These are phyloP conservation scores for Sternotherus odoratus DNA, from an alignment of 2,797 vertebrate species.

Conservation along the genomic window DNA sequence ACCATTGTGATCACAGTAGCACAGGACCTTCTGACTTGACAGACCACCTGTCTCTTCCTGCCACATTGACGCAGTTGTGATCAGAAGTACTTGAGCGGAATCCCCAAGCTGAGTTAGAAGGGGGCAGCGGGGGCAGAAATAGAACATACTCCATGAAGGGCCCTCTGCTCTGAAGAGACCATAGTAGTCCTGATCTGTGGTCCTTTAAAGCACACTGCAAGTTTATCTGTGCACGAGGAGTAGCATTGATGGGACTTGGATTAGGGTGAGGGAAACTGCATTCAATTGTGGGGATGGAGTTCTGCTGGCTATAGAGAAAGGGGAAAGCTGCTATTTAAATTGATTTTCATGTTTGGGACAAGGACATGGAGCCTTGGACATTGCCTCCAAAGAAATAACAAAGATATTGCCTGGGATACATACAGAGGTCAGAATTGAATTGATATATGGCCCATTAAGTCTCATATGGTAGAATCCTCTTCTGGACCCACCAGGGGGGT, in stretches of 20 bases:
- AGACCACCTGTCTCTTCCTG: background rate
- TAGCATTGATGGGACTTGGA: conserved; percentile 23
- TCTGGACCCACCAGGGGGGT: conserved; percentile 23
- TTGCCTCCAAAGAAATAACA: background rate
- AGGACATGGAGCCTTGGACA: background rate
- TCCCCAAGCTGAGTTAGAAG: conserved; percentile 17
- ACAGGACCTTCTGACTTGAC: rapidly evolving
- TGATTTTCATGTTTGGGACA: background rate
- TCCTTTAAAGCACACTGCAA: background rate
- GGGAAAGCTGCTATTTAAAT: background rate
- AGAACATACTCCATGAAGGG: background rate
- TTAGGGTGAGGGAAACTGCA: rapidly evolving
- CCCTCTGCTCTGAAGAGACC: conserved; percentile 33
- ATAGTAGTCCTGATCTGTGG: conserved; percentile 44
- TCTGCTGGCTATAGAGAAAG: background rate
- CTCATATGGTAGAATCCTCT: conserved; percentile 23
- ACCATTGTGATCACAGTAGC: background rate
- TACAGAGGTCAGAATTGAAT: background rate
- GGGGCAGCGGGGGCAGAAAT: background rate
- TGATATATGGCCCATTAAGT: rapidly evolving
- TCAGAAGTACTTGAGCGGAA: background rate
- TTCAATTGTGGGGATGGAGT: background rate
- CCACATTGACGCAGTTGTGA: background rate
- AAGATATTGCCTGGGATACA: background rate
- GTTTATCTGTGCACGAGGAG: background rate